Evolutionary conservation across 1,140 invertebrate species (phyloP), one percentile per base, ranked within the genome.

Genomic region (Phocides pigmalion): DNA sequence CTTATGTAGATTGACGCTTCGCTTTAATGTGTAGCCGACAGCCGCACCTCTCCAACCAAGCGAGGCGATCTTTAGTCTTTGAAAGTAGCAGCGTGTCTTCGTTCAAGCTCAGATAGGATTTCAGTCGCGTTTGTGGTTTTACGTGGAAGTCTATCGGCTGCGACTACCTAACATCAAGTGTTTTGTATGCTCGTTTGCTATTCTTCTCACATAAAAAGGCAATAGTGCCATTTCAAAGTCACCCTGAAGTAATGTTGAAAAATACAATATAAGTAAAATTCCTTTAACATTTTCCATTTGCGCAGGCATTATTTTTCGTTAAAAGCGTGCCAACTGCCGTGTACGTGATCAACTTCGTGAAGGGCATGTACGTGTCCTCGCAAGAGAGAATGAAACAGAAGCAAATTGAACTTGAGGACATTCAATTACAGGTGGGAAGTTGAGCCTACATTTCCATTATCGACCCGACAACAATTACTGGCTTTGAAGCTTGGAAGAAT

Each of bases 291-390:
- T 59, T 32, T 62, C 46, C 37, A 41, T 73, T 72, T 71, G 2
- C 53, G 37, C 72, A 90, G 87, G 37, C 67, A 35, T 54, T 87
- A 65, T 87, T 88, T 56, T 3, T 84, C n/a, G 44, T 90, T 39
- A 90, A 89, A 73, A 88, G 77, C 58, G 63, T 87, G 3, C 82
- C 89, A 14, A 85, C 79, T 22, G 75, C 63, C 14, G 37, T 87
- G 11, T 89, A 81, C 61, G 69, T 86, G 76, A 78, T 76, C 62
- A 85, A 79, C 46, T 74, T 82, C 22, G 54, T 89, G 47, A 85
- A 70, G 53, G 76, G 74, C 51, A 67, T 82, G 28, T 83, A 84
- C 44, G 32, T 62, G 19, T 70, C 72, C 4, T 84, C 83, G 11
- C 70, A 74, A 16, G 73, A 85, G 28, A 70, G 76, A 42, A 64